Evolutionary conservation across 2,113 vertebrate genomes (phyloP).

Genomic region (Hirundichthys speculiger): DNA sequence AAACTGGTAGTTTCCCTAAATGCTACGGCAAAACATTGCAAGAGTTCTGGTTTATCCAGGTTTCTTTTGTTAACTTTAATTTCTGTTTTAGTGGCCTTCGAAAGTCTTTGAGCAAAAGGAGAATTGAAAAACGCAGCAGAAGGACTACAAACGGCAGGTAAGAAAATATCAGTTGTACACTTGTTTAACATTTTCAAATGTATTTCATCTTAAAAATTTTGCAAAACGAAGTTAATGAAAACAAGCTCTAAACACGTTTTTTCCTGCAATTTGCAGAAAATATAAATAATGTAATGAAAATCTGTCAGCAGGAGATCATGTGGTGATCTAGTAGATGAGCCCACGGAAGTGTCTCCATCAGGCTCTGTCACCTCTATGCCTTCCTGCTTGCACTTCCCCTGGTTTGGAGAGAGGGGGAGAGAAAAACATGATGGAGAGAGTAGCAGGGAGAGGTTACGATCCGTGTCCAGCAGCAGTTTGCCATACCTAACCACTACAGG

Average conservation of each 20-base stretch:
- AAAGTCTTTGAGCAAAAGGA: slow-evolving; percentile 87
- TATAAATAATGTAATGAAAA: neutral
- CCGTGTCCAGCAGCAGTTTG: slow-evolving; percentile 83
- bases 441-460: slow-evolving; percentile 63
- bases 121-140: slow-evolving; percentile 81
- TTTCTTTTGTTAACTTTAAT: neutral
- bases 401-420: slow-evolving; percentile 88
- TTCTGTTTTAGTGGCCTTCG: slow-evolving; percentile 80
- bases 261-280: neutral
- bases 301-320: slow-evolving; percentile 76
- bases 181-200: neutral
- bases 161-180: neutral
- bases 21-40: neutral
- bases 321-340: slow-evolving; percentile 81
- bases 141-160: slow-evolving; percentile 85
- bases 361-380: slow-evolving; percentile 86
- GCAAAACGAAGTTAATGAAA: too few relatives aligned
- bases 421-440: slow-evolving; percentile 53
- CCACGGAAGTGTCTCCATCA: slow-evolving; percentile 80
- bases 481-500: slow-evolving; percentile 80
- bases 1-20: neutral
- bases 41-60: neutral
- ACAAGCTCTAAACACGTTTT: too few relatives aligned
- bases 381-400: slow-evolving; percentile 90
- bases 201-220: too few relatives aligned